Base-by-base conservation (phyloP, 2,113 vertebrate genomes). In the Mesoclemmys tuberculata region DNA sequence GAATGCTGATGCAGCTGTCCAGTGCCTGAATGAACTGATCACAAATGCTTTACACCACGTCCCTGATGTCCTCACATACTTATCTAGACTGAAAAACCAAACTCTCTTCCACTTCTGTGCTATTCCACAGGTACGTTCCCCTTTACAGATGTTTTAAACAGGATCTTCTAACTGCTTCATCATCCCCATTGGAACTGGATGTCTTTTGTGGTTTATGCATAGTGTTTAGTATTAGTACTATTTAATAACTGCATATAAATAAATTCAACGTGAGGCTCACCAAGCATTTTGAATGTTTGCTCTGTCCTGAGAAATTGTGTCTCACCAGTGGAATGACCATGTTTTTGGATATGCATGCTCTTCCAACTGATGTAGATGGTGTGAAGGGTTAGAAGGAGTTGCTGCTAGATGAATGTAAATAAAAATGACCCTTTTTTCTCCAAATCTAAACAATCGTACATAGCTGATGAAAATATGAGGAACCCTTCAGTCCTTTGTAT, bases 61-160 rank as follows among this genome's bases (percentile, higher is more conserved):
- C 81, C 99, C 99, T 0, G 99, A 99, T 1, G 99, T 99, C 88
- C 98, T 99, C 85, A 97, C 97, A 1, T 99, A 99, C 92, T 98
- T 99, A 90, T 99, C 99, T 24, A 98, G 98, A 27, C n/a, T 99
- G 27, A 99, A 96, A 95, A 99, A 99, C 98, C 99, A 99, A 97
- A 99, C 98, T 26, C 98, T 99, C 93, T 99, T 99, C 97, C 99
- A 99, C 96, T 99, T 99, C 98, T 99, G 99, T 0, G 99, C 99
- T 7, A 99, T 99, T 88, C 99, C 99, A 12, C 99, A 99, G 98
- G 99, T 99, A 90, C 74, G 95, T 6, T 64, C 5, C 1, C 2
- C 10, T 5, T 46, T 49, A 46, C 44, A 46, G 44, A 46, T 46
- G 44, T 46, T 46, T 46, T 46, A 46, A 46, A 46, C 44, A 46